phyloP scores from a whole-genome alignment of 2,113 vertebrate genomes.

The Gallinago paraguaiae region DNA sequence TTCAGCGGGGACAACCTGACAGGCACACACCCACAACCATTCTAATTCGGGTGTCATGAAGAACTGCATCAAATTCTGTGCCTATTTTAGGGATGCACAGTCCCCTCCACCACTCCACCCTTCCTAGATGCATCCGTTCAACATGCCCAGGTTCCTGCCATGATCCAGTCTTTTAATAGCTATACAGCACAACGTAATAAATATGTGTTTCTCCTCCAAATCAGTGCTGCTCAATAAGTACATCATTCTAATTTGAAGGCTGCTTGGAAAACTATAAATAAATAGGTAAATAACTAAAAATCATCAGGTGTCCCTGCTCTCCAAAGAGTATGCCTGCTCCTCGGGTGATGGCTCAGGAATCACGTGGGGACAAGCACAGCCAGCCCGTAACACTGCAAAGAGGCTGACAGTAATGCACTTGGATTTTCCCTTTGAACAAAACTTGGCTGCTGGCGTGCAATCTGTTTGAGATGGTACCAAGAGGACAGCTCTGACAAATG shows the following conservation, averaged over 20 bases:
- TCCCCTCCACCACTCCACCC: not conserved
- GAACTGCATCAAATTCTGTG: constrained; percentile 12
- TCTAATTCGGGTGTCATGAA: constrained; percentile 53
- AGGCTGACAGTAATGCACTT: constrained; percentile 20
- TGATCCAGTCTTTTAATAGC: constrained; percentile 3
- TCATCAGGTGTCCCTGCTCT: not conserved
- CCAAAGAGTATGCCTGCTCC: not conserved
- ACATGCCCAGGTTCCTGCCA: not conserved
- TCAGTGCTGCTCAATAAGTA: not conserved
- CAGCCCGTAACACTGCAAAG: not conserved
- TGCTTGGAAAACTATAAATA: not conserved
- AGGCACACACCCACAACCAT: constrained; percentile 49
- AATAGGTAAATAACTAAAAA: not conserved
- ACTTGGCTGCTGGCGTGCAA: not conserved
- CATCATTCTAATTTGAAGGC: not conserved
- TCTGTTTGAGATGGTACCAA: constrained; percentile 19
- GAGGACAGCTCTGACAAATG: constrained; percentile 37
- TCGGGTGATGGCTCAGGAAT: not conserved
- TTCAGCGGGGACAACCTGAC: constrained; percentile 58
- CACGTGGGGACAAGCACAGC: not conserved
- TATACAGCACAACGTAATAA: not conserved
- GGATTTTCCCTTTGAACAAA: constrained; percentile 8
- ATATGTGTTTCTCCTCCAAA: not conserved
- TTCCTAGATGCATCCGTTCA: not conserved
- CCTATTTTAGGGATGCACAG: constrained; percentile 26